Evolutionary conservation across 2,113 vertebrate genomes (phyloP).

Genomic region (Carlito syrichta): DNA sequence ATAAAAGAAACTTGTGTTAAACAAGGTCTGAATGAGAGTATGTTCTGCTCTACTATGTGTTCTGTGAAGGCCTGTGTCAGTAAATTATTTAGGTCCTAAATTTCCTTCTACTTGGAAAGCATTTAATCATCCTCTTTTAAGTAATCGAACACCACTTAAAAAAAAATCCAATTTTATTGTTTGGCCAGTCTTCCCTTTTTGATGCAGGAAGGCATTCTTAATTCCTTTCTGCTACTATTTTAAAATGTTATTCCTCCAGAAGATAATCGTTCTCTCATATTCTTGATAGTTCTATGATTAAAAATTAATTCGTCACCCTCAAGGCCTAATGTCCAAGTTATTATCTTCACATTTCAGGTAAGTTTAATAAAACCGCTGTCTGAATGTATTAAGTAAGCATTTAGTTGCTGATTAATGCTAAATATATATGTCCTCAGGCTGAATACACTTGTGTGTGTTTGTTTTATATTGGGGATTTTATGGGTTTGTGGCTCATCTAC

Average conservation of each 20-base stretch:
- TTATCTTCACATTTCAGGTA: conserved; percentile 41
- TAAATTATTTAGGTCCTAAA: conserved; percentile 23
- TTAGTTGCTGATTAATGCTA: conserved; percentile 45
- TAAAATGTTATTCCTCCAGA: background rate
- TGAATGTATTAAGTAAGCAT: conserved; percentile 28
- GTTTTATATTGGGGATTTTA: conserved; percentile 19
- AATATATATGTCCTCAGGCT: conserved; percentile 15
- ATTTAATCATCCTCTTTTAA: background rate
- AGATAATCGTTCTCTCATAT: conserved; percentile 40
- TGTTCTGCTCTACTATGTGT: background rate
- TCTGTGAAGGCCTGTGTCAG: background rate
- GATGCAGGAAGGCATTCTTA: background rate
- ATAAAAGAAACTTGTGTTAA: background rate
- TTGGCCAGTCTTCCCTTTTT: background rate
- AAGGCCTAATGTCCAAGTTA: background rate
- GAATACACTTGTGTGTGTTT: background rate
- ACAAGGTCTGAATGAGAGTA: background rate
- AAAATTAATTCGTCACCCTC: conserved; percentile 53
- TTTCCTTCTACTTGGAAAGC: conserved; percentile 17
- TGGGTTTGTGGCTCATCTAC: conserved; percentile 14
- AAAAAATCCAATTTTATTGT: background rate
- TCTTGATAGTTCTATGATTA: conserved; percentile 49
- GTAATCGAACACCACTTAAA: background rate
- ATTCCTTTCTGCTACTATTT: conserved; percentile 41
- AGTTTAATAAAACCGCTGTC: conserved; percentile 26